Percentiles rank a stretch among this genome's conserved stretches.
phyloP scores from a whole-genome alignment of 2,113 vertebrate species.

The Elephas maximus region DNA sequence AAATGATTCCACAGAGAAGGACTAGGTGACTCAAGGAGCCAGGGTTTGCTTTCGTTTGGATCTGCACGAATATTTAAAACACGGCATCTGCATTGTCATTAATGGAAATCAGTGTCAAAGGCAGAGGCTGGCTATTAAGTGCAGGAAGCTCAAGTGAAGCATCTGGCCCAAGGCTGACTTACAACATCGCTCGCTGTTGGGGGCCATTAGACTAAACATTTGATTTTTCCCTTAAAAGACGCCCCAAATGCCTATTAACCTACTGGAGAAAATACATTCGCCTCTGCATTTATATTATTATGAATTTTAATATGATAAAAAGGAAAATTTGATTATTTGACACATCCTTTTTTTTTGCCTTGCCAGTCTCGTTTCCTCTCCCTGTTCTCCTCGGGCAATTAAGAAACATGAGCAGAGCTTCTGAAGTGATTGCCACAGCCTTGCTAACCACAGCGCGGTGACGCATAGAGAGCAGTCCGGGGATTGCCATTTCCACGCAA shows the following conservation, averaged over 20 bases:
- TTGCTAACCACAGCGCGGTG: neutral
- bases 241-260: neutral
- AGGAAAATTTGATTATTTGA: constrained; percentile 7
- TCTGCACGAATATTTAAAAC: constrained; percentile 81
- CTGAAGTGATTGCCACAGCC: constrained; percentile 17
- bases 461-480: constrained; percentile 44
- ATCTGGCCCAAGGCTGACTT: neutral
- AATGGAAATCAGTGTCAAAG: constrained; percentile 79
- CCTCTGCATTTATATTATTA: neutral
- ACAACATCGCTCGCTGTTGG: neutral
- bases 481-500: constrained; percentile 53
- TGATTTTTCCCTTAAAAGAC: constrained; percentile 6
- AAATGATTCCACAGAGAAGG: constrained; percentile 87
- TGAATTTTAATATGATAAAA: neutral
- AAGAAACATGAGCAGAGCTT: constrained; percentile 75
- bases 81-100: constrained; percentile 68
- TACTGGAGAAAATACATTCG: constrained; percentile 49
- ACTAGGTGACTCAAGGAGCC: constrained; percentile 85
- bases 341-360: neutral
- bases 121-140: neutral
- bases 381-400: constrained; percentile 30
- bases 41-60: constrained; percentile 81
- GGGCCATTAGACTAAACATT: neutral
- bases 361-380: constrained; percentile 42
- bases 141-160: neutral